A percentile compares a stretch with the other conserved stretches of the same genome.
phyloP scores from a whole-genome alignment of 2,113 vertebrate genomes.

The Nibea coibor region DNA sequence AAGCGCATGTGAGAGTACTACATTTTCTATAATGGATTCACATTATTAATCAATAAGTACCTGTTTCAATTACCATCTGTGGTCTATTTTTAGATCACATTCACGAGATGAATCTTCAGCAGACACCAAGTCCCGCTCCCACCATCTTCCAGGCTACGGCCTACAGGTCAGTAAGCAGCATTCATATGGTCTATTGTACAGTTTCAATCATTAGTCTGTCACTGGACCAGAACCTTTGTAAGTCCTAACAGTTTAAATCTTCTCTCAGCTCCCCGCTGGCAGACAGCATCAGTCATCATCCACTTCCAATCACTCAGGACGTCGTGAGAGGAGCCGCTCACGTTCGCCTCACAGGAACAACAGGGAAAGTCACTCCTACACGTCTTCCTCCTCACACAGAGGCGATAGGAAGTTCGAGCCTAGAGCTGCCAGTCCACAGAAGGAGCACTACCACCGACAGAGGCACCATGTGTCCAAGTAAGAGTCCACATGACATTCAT shows the following conservation, averaged over 20 bases:
- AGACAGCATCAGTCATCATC: conserved; percentile 59
- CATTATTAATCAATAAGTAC: background rate
- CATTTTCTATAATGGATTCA: background rate
- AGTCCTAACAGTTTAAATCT: background rate
- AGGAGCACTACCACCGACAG: conserved; percentile 78
- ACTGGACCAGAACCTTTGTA: background rate
- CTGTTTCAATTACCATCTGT: background rate
- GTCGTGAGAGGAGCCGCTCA: conserved; percentile 71
- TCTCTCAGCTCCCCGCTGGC: conserved; percentile 65
- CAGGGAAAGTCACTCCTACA: conserved; percentile 42
- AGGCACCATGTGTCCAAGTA: conserved; percentile 85
- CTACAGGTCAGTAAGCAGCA: conserved; percentile 84
- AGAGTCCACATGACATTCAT: conserved; percentile 3
- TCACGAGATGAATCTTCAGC: conserved; percentile 72
- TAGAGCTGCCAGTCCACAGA: conserved; percentile 81
- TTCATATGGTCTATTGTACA: background rate
- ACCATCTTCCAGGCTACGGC: conserved; percentile 85
- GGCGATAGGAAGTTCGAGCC: conserved; percentile 71
- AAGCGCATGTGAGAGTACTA: background rate
- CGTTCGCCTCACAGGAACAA: conserved; percentile 68
- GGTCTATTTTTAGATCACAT: conserved; percentile 75
- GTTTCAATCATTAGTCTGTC: background rate
- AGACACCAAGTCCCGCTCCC: conserved; percentile 65
- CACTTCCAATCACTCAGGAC: conserved; percentile 44
- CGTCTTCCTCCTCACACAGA: conserved; percentile 51